phyloP scores from a whole-genome alignment of 2,888 invertebrate genomes.

The Diarsia mendica region DNA sequence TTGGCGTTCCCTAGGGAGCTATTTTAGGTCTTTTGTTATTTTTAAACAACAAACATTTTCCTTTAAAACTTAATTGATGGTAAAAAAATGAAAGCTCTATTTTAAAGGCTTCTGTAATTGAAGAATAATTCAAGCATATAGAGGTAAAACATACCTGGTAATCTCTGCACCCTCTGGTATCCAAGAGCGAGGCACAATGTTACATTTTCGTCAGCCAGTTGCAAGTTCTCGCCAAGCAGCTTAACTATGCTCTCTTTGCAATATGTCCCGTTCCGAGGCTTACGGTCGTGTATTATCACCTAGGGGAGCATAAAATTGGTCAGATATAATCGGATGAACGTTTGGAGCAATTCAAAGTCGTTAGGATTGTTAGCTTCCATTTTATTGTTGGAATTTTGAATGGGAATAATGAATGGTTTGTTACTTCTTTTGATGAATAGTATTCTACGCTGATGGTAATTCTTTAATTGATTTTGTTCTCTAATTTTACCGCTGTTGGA shows the following conservation, averaged over 20 bases:
- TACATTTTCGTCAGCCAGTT: slow-evolving; percentile 87
- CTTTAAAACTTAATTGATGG: background rate
- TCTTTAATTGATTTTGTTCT: background rate
- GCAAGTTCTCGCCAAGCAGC: slow-evolving; percentile 86
- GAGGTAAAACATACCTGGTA: slow-evolving; percentile 78
- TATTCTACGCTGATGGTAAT: background rate
- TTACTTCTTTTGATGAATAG: background rate
- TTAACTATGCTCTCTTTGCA: slow-evolving; percentile 88
- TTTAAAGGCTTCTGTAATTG: background rate
- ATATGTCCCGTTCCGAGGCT: slow-evolving; percentile 87
- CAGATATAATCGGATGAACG: slow-evolving; percentile 47
- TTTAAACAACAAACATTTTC: no score
- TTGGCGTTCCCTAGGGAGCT: slow-evolving; percentile 14
- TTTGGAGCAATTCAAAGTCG: slow-evolving; percentile 33
- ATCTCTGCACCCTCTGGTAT: slow-evolving; percentile 87
- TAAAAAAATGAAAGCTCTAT: background rate
- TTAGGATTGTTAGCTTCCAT: slow-evolving; percentile 12
- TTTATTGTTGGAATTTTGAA: slow-evolving; percentile 24
- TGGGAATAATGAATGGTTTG: background rate
- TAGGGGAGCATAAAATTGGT: slow-evolving; percentile 66
- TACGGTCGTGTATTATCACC: slow-evolving; percentile 88
- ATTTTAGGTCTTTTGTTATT: slow-evolving; percentile 9
- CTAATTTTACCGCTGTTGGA: no score
- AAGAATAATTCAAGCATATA: background rate
- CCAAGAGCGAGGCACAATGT: slow-evolving; percentile 87